A percentile compares a stretch with the other conserved stretches of the same genome.
Evolutionary conservation across 2,797 vertebrate species (phyloP).

Genomic region (Manis javanica): DNA sequence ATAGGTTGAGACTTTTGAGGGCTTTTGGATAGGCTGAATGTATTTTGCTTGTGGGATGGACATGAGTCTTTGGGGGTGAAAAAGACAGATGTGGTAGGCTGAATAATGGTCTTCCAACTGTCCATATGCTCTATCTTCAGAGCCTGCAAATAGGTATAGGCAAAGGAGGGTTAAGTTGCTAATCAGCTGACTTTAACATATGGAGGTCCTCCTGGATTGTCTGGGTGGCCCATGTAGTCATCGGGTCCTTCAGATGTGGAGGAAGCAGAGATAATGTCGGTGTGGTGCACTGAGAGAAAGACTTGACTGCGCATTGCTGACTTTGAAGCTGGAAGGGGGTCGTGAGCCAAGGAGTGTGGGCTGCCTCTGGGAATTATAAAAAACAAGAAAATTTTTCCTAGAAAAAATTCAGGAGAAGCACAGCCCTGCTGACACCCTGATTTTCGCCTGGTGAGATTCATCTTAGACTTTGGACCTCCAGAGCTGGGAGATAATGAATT

Average conservation of each 20-base stretch:
- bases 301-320: neutral
- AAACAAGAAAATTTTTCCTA: neutral
- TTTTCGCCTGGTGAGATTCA: neutral
- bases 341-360: neutral
- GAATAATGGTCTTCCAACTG: neutral
- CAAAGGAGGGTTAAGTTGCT: neutral
- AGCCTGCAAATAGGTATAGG: neutral
- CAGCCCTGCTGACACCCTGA: neutral
- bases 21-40: neutral
- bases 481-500: neutral
- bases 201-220: neutral
- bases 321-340: neutral
- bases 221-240: neutral
- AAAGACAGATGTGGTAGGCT: neutral
- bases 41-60: neutral
- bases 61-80: neutral
- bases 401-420: neutral
- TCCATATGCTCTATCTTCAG: neutral
- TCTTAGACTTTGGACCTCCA: neutral
- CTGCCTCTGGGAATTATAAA: neutral
- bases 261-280: neutral
- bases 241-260: neutral
- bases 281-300: neutral
- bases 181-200: neutral
- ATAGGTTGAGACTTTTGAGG: neutral